Evolutionary conservation across 2,888 invertebrate species (phyloP), one percentile per base, ranked within the genome.

Genomic region (Notocelia uddmanniana): DNA sequence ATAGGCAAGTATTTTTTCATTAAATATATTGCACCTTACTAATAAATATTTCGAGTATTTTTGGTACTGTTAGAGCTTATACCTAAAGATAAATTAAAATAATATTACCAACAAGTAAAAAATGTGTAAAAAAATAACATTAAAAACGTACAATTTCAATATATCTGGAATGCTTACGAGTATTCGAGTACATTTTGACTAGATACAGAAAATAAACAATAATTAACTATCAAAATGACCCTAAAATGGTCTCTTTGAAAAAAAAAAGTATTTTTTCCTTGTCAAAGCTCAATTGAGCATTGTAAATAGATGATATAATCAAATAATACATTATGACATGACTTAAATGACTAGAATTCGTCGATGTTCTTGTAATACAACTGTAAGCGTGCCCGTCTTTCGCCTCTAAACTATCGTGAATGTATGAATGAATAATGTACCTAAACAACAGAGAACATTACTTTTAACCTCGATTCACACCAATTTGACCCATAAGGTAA

Each of bases 1-100:
- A 85, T 82, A 82, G 80, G 60, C 45, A 60, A 72, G 74, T 74
- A 69, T 74, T 62, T 62, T 73, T 68, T 82, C 79, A 83, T 85
- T 89, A 88, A 89, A 87, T 87, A 89, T 89, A 90, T 90, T 91
- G 90, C 91, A 91, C 90, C 90, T 82, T 83, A 81, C 83, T 77
- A 60, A 75, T 75, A 75, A 74, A 75, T 76, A 79, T 60, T 75
- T 77, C 77, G 76, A 79, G 81, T 83, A 85, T 82, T 81, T 76
- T 79, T 79, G 76, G 77, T 84, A 79, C 78, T 75, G 77, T 73
- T 45, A 57, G 58, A 78, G 74, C 75, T 78, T 73, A 71, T 74
- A 72, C 76, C 73, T 76, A 75, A 76, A 76, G 78, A 79, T 80
- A 82, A 79, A 76, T 76, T 77, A 77, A 74, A 80, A 80, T 79